These are phyloP conservation scores for Stenotaenia linearis DNA, from an alignment of 2,888 invertebrate species.

Conservation along the genomic window DNA sequence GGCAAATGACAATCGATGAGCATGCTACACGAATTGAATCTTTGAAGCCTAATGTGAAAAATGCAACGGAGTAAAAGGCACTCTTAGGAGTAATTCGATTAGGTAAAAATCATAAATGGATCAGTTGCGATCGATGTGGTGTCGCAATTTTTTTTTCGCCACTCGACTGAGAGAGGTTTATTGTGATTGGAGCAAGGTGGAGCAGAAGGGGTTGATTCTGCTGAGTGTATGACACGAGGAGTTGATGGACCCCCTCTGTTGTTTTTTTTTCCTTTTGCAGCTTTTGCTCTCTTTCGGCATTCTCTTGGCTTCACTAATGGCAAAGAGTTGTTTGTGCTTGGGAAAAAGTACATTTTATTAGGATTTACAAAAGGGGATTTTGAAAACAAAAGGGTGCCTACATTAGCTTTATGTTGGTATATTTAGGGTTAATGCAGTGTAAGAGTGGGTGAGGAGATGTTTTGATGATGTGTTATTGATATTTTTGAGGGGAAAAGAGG, in stretches of 20 bases:
- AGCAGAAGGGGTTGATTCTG: neutral
- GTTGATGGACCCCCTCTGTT: no score
- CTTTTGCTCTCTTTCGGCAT: neutral
- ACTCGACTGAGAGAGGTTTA: neutral
- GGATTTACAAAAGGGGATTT: constrained; percentile 1
- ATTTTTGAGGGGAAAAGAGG: neutral
- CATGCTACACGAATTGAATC: constrained; percentile 6
- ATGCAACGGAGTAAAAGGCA: neutral
- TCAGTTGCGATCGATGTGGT: neutral
- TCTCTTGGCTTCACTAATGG: neutral
- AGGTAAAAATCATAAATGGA: constrained; percentile 14
- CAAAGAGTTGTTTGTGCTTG: constrained; percentile 10
- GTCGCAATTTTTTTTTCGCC: neutral
- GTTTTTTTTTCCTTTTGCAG: neutral
- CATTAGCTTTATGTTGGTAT: neutral
- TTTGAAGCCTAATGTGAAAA: neutral
- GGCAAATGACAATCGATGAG: constrained; percentile 1
- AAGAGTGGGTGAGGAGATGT: neutral
- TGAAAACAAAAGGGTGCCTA: neutral
- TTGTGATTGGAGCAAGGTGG: neutral
- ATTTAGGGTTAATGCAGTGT: neutral
- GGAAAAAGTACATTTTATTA: neutral
- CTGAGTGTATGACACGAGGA: neutral
- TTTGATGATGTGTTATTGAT: neutral
- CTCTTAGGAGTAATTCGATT: neutral